Percentiles rank a stretch among this genome's conserved stretches.
These are phyloP conservation scores for Carcinoscorpius rotundicauda DNA, from an alignment of 1,140 invertebrate species.

Conservation along the genomic window DNA sequence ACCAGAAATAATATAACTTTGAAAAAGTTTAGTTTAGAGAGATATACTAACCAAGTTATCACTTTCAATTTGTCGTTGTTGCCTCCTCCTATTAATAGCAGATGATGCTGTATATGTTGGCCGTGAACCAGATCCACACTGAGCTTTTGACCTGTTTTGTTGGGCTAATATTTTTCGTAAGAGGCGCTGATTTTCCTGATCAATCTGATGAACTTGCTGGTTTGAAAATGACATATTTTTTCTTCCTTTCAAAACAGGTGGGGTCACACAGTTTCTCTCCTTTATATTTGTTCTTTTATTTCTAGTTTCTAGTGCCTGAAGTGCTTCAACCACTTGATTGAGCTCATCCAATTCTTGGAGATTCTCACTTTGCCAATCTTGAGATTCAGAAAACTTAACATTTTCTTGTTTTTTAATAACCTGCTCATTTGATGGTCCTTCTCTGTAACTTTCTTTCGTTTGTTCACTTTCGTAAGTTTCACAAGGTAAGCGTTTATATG, in stretches of 20 bases:
- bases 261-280: conserved; percentile 8
- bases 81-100: conserved; percentile 33
- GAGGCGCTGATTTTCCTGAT: conserved; percentile 36
- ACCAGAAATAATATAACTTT: no score
- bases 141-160: conserved; percentile 12
- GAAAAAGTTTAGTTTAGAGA: no score
- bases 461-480: no score
- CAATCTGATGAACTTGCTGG: conserved; percentile 35
- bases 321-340: conserved; percentile 10
- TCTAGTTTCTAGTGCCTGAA: conserved; percentile 13
- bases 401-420: conserved; percentile 6
- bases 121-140: not conserved
- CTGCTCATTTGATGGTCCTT: not conserved
- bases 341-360: conserved; percentile 12
- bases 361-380: conserved; percentile 1
- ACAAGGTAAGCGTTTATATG: no score
- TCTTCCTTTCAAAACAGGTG: conserved; percentile 20
- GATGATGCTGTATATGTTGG: conserved; percentile 17
- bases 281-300: conserved; percentile 8
- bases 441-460: no score
- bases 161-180: conserved; percentile 35
- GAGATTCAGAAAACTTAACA: conserved; percentile 13
- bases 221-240: conserved; percentile 40
- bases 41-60: conserved; percentile 36
- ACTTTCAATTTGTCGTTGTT: conserved; percentile 35